Evolutionary conservation across 1,140 invertebrate species (phyloP).

Genomic region (Pseudomyrmex dendroicus): DNA sequence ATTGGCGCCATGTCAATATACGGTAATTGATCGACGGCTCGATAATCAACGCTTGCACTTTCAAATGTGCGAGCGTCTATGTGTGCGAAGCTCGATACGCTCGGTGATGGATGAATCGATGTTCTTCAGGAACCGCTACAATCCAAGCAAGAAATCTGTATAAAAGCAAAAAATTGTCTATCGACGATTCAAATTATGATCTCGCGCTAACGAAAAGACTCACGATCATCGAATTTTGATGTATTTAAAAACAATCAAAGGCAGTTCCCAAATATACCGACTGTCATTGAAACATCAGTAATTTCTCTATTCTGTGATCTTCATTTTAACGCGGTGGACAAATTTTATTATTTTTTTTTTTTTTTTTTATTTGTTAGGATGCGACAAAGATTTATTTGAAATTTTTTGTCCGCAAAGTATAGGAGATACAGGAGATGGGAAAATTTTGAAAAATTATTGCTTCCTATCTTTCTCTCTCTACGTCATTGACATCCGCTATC

Average conservation of each 20-base stretch:
- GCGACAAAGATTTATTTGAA: too few relatives aligned
- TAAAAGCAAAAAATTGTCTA: slow-evolving; percentile 23
- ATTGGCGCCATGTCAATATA: background rate
- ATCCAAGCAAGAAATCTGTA: slow-evolving; percentile 11
- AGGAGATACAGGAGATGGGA: background rate
- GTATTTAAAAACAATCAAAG: background rate
- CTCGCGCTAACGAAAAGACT: slow-evolving; percentile 26
- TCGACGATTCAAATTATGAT: slow-evolving; percentile 17
- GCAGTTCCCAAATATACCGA: background rate
- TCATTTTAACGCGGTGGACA: too few relatives aligned
- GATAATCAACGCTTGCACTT: slow-evolving; percentile 35
- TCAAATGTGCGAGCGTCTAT: slow-evolving; percentile 1
- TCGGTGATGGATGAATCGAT: slow-evolving; percentile 39
- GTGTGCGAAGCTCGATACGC: slow-evolving; percentile 2
- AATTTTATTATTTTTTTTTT: too few relatives aligned
- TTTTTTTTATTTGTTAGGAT: too few relatives aligned
- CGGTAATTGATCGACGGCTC: slow-evolving; percentile 15
- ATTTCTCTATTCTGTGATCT: too few relatives aligned
- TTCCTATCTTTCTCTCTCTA: background rate
- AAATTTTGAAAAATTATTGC: background rate
- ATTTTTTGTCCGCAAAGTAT: background rate
- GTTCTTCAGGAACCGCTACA: slow-evolving; percentile 8
- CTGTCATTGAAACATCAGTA: background rate
- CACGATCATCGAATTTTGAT: background rate
- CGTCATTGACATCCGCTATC: slow-evolving; percentile 28